Evolutionary conservation across 2,888 invertebrate genomes (phyloP), one percentile per base, ranked within the genome.

Genomic region (Xestia ashworthii): DNA sequence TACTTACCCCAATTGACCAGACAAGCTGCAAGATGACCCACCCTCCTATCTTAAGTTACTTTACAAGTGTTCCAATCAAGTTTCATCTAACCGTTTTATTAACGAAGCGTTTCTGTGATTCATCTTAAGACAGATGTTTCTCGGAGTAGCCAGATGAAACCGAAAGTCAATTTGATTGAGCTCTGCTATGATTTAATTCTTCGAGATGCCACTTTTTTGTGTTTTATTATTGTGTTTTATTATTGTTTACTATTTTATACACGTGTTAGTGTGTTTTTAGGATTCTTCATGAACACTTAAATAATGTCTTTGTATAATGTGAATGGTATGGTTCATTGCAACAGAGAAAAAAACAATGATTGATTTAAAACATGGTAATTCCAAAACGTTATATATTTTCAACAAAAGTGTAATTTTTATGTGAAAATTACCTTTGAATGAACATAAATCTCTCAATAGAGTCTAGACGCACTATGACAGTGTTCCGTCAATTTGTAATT

Each of bases 1-100:
- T 12, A 38, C 25, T 53, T 32, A 73, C 48, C 55, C 8, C 41
- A 74, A 71, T 85, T 82, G 48, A 77, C 48, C 53, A 65, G 46
- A n/a, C 69, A 65, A 81, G 83, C 82, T 85, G 85, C 70, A 58
- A 68, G 48, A 22, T 72, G 74, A 70, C 71, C 71, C n/a, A 46
- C 67, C 70, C 38, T 71, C 50, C 4, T 19, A 22, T 66, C 32
- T 64, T 64, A 53, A 70, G 46, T 75, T 67, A 72, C 67, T 74
- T 48, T 53, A 74, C 60, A 78, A 86, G 19, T 78, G 70, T 46
- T 48, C 48, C 58, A 78, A 83, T 82, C 65, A 83, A 65, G 74
- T 62, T 60, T 53, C 12, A 82, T 78, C 74, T 50, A 50, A 48
- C 48, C 16, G 60, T 48, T 76, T 67, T 73, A 53, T 55, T 38